Base-by-base conservation (phyloP, 2,113 vertebrate genomes). In the Hassar affinis region DNA sequence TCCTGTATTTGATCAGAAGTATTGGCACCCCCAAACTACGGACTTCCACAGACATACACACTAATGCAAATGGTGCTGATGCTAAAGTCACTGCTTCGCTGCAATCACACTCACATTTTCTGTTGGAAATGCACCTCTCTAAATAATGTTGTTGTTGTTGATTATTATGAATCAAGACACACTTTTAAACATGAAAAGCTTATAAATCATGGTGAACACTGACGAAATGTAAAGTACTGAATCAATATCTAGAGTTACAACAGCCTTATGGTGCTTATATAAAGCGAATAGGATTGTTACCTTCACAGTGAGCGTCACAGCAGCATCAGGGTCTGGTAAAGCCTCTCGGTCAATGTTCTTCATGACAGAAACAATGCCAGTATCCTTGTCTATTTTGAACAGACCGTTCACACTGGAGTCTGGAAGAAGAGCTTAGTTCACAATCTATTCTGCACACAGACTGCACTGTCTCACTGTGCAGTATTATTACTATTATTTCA, bases 261-360 rank as follows among this genome's bases (percentile, higher is more conserved):
- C 2, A 42, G 1, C 20, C 7, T 66, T 35, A 5, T 49, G 12
- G 51, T 20, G 33, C 14, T 35, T 59, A 9, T 57, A 6, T 72
- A 35, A 18, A 84, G 68, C 47, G n/a, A 1, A 22, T 54, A 62
- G 2, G 25, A 71, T 22, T 45, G 6, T 51, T 87, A 99, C 98
- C 54, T 30, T 93, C 54, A 99, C 92, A 35, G 85, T 61, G 86
- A 98, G 87, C 38, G 84, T 87, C 54, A 98, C 90, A 45, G 84
- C 77, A 79, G 95, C 92, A 0, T 86, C 30, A 33, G 87, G 82
- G 0, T 92, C 78, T 85, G 93, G 87, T 87, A 93, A 89, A 45
- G 69, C 25, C 87, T 99, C 98, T 59, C 96, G 94, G 87, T 99
- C 96, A 87, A 98, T 90, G 0, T 0, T 0, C 3, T 76, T 75